phyloP scores from a whole-genome alignment of 2,113 vertebrate genomes.

The Varanus salvator region DNA sequence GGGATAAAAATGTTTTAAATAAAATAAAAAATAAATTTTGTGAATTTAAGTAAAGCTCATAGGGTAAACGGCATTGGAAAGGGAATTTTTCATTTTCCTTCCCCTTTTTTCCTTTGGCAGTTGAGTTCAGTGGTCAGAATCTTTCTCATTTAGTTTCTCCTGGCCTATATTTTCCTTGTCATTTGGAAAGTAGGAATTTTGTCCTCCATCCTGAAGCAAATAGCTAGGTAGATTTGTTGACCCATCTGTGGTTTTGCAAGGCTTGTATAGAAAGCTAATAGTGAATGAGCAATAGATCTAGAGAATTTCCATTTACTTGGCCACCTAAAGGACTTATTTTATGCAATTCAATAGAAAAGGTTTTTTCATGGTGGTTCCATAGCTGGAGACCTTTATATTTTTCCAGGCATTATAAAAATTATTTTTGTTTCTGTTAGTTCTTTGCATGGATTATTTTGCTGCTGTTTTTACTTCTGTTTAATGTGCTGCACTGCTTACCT shows the following conservation, averaged over 20 bases:
- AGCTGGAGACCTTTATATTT: not conserved
- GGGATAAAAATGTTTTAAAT: no score
- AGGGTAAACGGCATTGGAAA: not conserved
- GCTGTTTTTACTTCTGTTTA: not conserved
- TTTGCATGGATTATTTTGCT: not conserved
- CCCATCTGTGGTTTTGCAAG: not conserved
- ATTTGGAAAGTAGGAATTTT: no score
- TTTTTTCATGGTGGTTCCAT: no score
- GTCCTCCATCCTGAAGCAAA: no score
- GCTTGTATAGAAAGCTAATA: not conserved
- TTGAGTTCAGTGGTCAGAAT: no score
- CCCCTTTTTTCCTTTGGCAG: not conserved
- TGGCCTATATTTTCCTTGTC: no score
- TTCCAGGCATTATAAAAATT: not conserved
- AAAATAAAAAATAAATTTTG: no score
- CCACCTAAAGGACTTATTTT: no score
- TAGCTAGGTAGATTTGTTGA: not conserved
- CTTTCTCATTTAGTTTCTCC: no score
- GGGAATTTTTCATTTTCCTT: not conserved
- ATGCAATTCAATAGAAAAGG: no score
- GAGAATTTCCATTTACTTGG: no score
- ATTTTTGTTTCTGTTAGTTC: not conserved
- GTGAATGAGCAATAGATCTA: not conserved
- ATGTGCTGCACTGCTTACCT: not conserved
- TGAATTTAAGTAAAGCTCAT: no score